These are phyloP conservation scores for Scolopax rusticola DNA, from an alignment of 2,797 vertebrate species.

Conservation along the genomic window DNA sequence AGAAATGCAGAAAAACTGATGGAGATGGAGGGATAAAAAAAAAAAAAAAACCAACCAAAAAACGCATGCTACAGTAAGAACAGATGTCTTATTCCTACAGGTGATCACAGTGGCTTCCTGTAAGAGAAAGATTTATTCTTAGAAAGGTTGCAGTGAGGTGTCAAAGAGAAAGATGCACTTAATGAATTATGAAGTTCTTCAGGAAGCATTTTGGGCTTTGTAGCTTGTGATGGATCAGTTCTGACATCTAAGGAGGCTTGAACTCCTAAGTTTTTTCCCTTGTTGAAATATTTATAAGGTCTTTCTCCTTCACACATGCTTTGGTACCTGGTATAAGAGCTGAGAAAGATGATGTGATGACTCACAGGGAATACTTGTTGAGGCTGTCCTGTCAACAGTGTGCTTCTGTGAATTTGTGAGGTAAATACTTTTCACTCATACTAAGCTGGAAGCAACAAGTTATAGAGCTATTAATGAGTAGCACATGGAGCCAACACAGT, in stretches of 20 bases:
- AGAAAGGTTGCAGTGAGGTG: not conserved
- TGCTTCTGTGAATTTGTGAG: not conserved
- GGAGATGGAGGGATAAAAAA: not conserved
- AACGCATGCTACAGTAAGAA: not conserved
- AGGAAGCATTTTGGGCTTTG: not conserved
- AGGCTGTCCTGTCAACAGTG: not conserved
- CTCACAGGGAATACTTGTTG: not conserved
- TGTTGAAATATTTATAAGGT: not conserved
- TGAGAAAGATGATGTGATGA: not conserved
- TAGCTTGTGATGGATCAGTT: slow-evolving; percentile 1
- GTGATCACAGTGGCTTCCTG: not conserved
- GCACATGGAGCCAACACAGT: not conserved
- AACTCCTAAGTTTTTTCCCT: not conserved
- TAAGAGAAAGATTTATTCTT: not conserved
- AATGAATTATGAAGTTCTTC: not conserved
- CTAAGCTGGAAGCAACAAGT: not conserved
- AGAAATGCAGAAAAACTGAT: not conserved
- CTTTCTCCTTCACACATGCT: not conserved
- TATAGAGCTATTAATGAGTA: not conserved
- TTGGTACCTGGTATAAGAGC: not conserved
- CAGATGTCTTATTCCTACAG: not conserved
- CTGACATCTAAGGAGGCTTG: not conserved
- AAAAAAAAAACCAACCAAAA: not conserved
- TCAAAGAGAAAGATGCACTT: not conserved
- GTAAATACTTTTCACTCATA: not conserved